These are phyloP conservation scores for Phrynosoma platyrhinos DNA, from an alignment of 2,113 vertebrate species.

Conservation along the genomic window DNA sequence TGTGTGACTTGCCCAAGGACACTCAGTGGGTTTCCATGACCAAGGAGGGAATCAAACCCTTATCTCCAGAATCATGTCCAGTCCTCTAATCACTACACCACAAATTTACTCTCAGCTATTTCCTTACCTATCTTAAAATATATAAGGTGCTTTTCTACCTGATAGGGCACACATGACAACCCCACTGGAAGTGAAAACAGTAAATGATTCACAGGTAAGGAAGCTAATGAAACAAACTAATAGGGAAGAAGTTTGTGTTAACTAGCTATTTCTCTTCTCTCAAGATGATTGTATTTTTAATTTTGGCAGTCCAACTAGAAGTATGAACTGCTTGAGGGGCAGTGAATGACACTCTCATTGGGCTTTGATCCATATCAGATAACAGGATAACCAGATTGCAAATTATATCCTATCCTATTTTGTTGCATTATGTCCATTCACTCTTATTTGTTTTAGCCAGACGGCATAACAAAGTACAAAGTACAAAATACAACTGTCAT, in stretches of 20 bases:
- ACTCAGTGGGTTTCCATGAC: too few relatives aligned
- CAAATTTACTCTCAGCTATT: background rate
- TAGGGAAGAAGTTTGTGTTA: slow-evolving; percentile 51
- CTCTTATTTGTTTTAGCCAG: slow-evolving; percentile 7
- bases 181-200: slow-evolving; percentile 42
- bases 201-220: slow-evolving; percentile 55
- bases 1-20: too few relatives aligned
- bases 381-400: slow-evolving; percentile 27
- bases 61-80: too few relatives aligned
- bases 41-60: too few relatives aligned
- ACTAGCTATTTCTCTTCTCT: slow-evolving; percentile 50
- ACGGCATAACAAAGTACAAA: slow-evolving; percentile 16
- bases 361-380: slow-evolving; percentile 23
- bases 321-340: background rate
- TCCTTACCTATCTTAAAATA: background rate
- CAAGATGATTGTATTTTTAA: background rate
- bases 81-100: too few relatives aligned
- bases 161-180: background rate
- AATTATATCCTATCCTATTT: slow-evolving; percentile 17
- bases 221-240: slow-evolving; percentile 57
- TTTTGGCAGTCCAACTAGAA: background rate
- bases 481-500: background rate
- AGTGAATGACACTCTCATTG: background rate
- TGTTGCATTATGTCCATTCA: background rate
- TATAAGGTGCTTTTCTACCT: background rate